Base-by-base conservation (phyloP, 2,797 vertebrate genomes). In the Acanthiza pusilla region DNA sequence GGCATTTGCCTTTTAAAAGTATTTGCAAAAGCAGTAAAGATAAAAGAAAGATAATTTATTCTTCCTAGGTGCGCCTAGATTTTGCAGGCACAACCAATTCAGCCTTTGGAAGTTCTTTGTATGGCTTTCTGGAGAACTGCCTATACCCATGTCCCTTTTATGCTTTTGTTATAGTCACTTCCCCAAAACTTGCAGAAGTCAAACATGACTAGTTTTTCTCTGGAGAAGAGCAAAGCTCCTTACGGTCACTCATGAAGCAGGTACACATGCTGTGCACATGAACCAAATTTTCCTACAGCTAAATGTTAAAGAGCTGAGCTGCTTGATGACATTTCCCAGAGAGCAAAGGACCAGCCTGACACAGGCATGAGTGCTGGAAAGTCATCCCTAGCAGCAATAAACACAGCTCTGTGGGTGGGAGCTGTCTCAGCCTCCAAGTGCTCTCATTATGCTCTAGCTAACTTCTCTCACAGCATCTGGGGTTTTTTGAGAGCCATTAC, bases 1-100 rank as follows among this genome's bases (percentile, higher is more conserved):
- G 11, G 67, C 23, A 85, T 85, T 95, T 61, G 76, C 38, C 48
- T 95, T 85, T 50, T 93, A 83, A 95, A 96, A 94, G 63, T 89
- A 40, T 7, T 82, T 63, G 16, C 7, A 61, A 67, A 76, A 82
- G 14, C 5, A 53, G 1, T 40, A 65, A 42, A 63, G 1, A 6
- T 48, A 42, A 16, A 34, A 48, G 23, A 74, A 54, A 12, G 3
- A 6, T 1, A 21, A 53, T 36, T 65, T 11, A 20, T 75, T 75
- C 7, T 80, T 74, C 30, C 43, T 54, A 30, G 14, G 13, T 36
- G 23, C 76, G 11, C n/a, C 40, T 25, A 53, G 55, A 57, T n/a
- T 32, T 82, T 73, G 10, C 30, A 74, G 60, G 6, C 27, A 58
- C 13, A 73, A 19, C 4, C 4, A n/a, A 30, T 55, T 75, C 22